Evolutionary conservation across 2,797 vertebrate genomes (phyloP).

Genomic region (Podarcis lilfordi): DNA sequence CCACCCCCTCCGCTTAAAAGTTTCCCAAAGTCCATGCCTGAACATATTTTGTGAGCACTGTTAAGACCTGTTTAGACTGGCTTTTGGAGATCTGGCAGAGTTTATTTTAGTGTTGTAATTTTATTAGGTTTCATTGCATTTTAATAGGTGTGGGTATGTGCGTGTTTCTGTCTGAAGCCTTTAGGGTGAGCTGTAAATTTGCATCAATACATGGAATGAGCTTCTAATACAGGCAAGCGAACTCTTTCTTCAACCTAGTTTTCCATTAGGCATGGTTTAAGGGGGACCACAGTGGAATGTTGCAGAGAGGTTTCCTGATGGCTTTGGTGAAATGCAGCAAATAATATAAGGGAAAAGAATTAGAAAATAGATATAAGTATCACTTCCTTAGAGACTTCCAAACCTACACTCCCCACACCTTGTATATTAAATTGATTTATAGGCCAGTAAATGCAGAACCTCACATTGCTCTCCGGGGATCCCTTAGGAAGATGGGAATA

Average conservation of each 20-base stretch:
- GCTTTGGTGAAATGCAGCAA: neutral
- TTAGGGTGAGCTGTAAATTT: neutral
- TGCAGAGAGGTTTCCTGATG: neutral
- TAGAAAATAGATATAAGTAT: neutral
- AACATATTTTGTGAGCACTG: neutral
- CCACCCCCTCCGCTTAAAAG: neutral
- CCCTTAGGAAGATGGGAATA: slow-evolving; percentile 51
- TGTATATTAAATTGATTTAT: neutral
- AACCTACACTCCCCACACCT: neutral
- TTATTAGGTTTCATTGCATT: neutral
- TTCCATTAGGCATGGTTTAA: neutral
- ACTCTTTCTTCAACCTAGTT: neutral
- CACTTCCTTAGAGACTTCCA: neutral
- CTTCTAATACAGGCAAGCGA: neutral
- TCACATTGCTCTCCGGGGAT: slow-evolving; percentile 54
- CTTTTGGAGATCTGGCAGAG: neutral
- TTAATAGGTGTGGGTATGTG: neutral
- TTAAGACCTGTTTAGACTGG: neutral
- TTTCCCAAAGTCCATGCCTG: neutral
- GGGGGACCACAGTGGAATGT: neutral
- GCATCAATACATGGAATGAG: neutral
- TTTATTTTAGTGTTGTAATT: neutral
- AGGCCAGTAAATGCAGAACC: slow-evolving; percentile 36
- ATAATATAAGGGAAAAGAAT: neutral
- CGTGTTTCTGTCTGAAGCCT: neutral